A percentile compares a stretch with the other conserved stretches of the same genome.
These are phyloP conservation scores for Rhagologus leucostigma DNA, from an alignment of 2,113 vertebrate species.

Conservation along the genomic window DNA sequence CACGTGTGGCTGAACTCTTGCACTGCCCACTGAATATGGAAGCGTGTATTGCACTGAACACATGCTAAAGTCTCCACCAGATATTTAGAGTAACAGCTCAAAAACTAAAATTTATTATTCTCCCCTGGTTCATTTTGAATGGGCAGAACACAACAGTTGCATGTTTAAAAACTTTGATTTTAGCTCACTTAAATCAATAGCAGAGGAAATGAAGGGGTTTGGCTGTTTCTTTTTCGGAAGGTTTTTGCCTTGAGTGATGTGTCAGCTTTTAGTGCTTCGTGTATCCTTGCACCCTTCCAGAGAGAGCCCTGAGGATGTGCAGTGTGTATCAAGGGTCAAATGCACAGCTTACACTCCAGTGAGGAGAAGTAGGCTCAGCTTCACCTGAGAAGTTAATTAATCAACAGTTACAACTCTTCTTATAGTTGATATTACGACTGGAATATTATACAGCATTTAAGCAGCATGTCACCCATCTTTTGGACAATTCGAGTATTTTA, in stretches of 20 bases:
- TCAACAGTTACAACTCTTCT: background rate
- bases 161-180: background rate
- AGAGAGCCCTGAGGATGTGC: background rate
- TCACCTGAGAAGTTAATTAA: background rate
- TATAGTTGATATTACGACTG: background rate
- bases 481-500: background rate
- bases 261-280: background rate
- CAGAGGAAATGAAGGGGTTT: background rate
- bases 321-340: background rate
- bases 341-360: accelerated
- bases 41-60: background rate
- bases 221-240: background rate
- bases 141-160: background rate
- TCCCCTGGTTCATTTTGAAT: background rate
- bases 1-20: background rate
- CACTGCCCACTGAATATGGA: background rate
- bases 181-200: background rate
- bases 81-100: background rate
- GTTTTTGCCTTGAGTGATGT: background rate
- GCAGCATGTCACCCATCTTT: background rate
- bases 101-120: background rate
- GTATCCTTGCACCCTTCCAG: background rate
- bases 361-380: background rate
- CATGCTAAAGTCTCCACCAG: background rate
- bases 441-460: background rate